Base-by-base conservation (phyloP, 1,140 invertebrate genomes). In the Papilio machaon region DNA sequence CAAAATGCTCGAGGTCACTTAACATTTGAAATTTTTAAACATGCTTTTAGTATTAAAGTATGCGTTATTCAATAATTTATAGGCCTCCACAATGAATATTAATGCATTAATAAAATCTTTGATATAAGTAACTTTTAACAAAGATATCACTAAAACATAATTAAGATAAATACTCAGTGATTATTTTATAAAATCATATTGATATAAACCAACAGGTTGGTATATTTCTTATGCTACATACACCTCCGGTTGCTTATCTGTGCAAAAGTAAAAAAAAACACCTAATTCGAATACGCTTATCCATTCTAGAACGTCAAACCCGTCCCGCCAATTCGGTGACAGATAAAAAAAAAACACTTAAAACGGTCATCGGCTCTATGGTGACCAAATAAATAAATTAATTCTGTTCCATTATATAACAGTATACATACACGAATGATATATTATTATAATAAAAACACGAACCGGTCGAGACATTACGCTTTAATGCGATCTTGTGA, bases 341-440 rank as follows among this genome's bases (percentile, higher is more conserved):
- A 88, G 87, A 91, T 91, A 91, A 88, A 90, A 75, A 30, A 52
- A 79, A 83, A 88, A 86, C 87, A 87, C 85, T 87, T 92, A 91
- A 91, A 91, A 87, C 87, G 88, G 87, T 90, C 89, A 89, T 84
- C 85, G 88, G 76, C 87, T 85, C 85, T 52, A 77, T 78, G 80
- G 83, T 89, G 92, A 89, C 86, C 90, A 90, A 84, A 94, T 92
- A 90, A 84, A 94, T 92, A 92, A 91, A 92, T 91, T 89, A 88
- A 85, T 49, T 86, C 82, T 87, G 88, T 91, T 87, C 85, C 90
- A 91, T 92, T 91, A 89, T 90, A 90, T 92, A 89, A 90, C 85
- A 87, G 83, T 86, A 83, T 89, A 86, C 87, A 83, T 88, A 86
- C 87, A 86, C 80, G 87, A 86, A 90, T 90, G 89, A 92, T 91